Evolutionary conservation across 2,113 vertebrate species (phyloP), one percentile per base, ranked within the genome.

Genomic region (Scalopus aquaticus): DNA sequence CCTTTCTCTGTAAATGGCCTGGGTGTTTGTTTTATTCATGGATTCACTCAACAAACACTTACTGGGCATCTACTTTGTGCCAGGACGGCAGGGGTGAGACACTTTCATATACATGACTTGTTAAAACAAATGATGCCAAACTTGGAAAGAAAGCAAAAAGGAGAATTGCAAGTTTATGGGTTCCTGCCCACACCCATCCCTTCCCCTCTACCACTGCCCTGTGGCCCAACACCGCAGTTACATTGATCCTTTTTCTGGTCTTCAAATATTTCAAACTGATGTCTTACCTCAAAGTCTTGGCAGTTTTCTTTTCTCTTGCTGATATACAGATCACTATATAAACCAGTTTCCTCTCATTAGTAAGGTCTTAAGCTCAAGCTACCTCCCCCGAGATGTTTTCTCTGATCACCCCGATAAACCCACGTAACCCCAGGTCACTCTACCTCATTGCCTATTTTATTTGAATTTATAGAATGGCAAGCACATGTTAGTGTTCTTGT

Each of bases 111-210:
- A 37, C 4, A 46, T 13, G 5, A 9, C 28, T 70, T 90, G 16
- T 67, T 73, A 91, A 49, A 17, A 73, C 13, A 60, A 88, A 64
- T 51, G 56, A 78, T 65, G 49, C 37, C 46, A 77, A 96, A 91
- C 58, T 89, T 70, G 56, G 44, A 94, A 88, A 54, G 65, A 46
- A 82, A 91, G 44, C 64, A 64, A 83, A 56, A 88, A 89, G 17
- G n/a, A 62, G 42, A 32, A 49, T 9, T 60, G 9, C 0, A 80
- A 62, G 9, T 56, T 70, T 62, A 82, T 79, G 4, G 69, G 42
- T 74, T 90, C 20, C 24, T 73, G 37, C 39, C 24, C 26, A 9
- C 37, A 69, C 20, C 67, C 39, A 39, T 73, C 22, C 19, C 17
- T 70, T 39, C 5, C 39, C 35, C 35, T 35, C 67, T 39, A 39